Evolutionary conservation across 2,113 vertebrate genomes (phyloP).

Genomic region (Melanotaenia duboulayi): DNA sequence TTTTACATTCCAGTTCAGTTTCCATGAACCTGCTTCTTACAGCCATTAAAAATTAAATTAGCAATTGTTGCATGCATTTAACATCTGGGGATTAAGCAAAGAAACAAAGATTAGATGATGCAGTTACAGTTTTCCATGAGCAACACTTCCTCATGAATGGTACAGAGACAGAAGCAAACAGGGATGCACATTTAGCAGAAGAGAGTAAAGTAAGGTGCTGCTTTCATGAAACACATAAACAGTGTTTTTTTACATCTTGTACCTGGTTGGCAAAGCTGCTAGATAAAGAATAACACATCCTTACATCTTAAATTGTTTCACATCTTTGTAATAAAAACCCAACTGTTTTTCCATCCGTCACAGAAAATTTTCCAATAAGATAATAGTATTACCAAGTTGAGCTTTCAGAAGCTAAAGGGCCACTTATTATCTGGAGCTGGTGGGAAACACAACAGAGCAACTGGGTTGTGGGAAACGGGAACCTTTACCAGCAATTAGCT

Average conservation of each 20-base stretch:
- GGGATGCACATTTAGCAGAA: neutral
- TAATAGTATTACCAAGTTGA: neutral
- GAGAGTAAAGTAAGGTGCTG: neutral
- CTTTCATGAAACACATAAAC: neutral
- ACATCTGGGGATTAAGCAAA: neutral
- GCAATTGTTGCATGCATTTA: neutral
- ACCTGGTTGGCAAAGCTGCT: no score
- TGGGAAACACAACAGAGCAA: no score
- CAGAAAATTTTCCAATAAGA: neutral
- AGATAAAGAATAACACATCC: neutral
- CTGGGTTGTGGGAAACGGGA: no score
- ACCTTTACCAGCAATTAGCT: no score
- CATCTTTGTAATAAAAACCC: neutral
- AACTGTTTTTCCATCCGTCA: neutral
- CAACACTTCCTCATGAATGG: neutral
- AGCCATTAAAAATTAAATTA: neutral
- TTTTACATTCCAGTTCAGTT: constrained; percentile 16
- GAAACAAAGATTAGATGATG: constrained; percentile 5
- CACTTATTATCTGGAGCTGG: neutral
- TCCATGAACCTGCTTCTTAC: neutral
- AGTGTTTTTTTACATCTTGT: neutral
- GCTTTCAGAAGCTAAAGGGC: neutral
- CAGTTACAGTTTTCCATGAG: constrained; percentile 2
- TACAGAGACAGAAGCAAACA: constrained; percentile 6
- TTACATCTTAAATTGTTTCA: neutral